Percentiles rank a stretch among this genome's conserved stretches.
Conservation (phyloP, 2,797 vertebrate genomes). For the Pantherophis alleghaniensis region DNA sequence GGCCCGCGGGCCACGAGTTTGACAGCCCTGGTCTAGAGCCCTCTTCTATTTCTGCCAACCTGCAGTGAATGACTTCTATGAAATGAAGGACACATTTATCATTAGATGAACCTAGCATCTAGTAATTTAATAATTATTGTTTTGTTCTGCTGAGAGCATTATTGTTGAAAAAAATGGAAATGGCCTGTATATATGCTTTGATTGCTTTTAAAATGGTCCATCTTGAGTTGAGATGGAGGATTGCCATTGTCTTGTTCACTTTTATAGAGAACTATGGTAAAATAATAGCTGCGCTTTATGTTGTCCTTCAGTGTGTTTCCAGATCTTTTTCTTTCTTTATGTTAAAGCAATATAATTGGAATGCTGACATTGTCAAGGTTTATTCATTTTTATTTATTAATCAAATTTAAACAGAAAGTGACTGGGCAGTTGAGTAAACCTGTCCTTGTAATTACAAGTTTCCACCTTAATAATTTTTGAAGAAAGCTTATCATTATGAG, state of each 20-base stretch:
- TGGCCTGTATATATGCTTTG: not conserved
- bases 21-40: not conserved
- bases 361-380: not conserved
- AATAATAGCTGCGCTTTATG: not conserved
- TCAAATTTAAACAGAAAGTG: not conserved
- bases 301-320: not conserved
- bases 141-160: conserved; percentile 14
- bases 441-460: not conserved
- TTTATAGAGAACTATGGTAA: not conserved
- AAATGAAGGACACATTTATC: conserved; percentile 32
- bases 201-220: not conserved
- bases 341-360: not conserved
- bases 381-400: not conserved
- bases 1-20: too few relatives aligned
- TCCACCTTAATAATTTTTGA: not conserved
- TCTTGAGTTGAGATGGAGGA: not conserved
- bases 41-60: not conserved
- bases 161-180: not conserved
- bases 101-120: conserved; percentile 28
- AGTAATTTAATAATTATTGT: not conserved
- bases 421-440: not conserved
- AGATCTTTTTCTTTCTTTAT: not conserved
- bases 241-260: not conserved
- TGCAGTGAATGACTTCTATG: not conserved
- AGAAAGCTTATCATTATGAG: not conserved